A percentile compares a stretch with the other conserved stretches of the same genome.
phyloP scores from a whole-genome alignment of 1,140 invertebrate species.

The Ditylenchus dipsaci region DNA sequence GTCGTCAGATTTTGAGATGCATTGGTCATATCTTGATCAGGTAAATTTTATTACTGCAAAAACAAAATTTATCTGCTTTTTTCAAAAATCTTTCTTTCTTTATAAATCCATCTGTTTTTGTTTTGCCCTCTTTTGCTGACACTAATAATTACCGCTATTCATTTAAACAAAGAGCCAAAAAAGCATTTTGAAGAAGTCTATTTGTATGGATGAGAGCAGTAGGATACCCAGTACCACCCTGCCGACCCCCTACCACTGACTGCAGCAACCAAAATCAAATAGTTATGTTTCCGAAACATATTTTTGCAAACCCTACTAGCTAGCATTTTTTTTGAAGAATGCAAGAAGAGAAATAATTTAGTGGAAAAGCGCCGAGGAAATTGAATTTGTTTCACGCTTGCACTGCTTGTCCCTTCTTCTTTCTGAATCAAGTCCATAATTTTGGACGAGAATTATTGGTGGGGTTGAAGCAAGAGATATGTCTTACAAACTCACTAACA shows the following conservation, averaged over 20 bases:
- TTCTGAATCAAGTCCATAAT: not conserved
- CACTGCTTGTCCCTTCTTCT: not conserved
- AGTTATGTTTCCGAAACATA: slow-evolving; percentile 5
- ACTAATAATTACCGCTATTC: not conserved
- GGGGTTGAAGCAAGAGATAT: no score
- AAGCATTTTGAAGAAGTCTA: no score
- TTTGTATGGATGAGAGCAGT: no score
- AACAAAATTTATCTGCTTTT: not conserved
- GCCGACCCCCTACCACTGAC: no score
- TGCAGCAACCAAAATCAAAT: not conserved
- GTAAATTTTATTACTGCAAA: slow-evolving; percentile 11
- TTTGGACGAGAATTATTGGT: not conserved
- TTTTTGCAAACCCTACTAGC: not conserved
- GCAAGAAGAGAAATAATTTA: not conserved
- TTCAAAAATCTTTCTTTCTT: not conserved
- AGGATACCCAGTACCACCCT: no score
- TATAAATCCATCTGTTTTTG: not conserved
- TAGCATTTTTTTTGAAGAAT: not conserved
- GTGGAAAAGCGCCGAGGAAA: slow-evolving; percentile 5
- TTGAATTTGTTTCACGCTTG: slow-evolving; percentile 2
- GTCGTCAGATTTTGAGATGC: slow-evolving; percentile 49
- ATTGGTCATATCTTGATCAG: slow-evolving; percentile 52
- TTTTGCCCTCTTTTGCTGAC: not conserved
- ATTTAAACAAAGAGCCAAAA: no score
- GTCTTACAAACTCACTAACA: no score